These are phyloP conservation scores for Cephalotes varians DNA, from an alignment of 2,888 invertebrate genomes.

Conservation along the genomic window DNA sequence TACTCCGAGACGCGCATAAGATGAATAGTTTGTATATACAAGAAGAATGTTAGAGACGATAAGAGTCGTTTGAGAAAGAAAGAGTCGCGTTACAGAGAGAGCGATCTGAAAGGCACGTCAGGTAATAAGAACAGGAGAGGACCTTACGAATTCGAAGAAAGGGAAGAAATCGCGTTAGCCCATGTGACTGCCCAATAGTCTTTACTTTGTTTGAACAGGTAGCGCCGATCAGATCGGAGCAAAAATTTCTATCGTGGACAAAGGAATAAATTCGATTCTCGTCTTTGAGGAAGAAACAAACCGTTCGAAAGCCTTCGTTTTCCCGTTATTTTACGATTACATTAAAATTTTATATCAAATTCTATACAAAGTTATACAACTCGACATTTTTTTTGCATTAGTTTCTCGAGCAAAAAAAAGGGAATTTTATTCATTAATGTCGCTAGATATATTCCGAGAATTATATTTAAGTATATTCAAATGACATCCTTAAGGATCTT, in stretches of 20 bases:
- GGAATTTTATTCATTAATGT: no score
- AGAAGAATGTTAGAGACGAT: not conserved
- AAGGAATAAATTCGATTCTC: constrained; percentile 10
- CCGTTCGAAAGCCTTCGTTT: not conserved
- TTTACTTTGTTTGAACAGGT: constrained; percentile 42
- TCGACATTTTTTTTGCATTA: not conserved
- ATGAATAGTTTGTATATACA: not conserved
- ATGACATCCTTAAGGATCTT: not conserved
- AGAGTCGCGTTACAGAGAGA: constrained; percentile 45
- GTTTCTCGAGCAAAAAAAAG: not conserved
- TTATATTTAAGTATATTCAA: not conserved
- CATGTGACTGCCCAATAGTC: constrained; percentile 48
- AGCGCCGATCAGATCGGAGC: not conserved
- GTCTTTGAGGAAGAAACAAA: not conserved
- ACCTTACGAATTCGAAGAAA: constrained; percentile 53
- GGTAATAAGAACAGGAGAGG: constrained; percentile 52
- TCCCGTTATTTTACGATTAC: not conserved
- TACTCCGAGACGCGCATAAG: not conserved
- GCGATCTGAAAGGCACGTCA: constrained; percentile 17
- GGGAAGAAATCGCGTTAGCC: constrained; percentile 61
- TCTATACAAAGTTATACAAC: not conserved
- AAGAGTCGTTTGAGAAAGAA: not conserved
- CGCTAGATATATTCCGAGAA: no score
- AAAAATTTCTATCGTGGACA: not conserved
- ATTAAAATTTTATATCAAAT: not conserved